Evolutionary conservation across 2,797 vertebrate species (phyloP).

Genomic region (Eulemur coronatus): DNA sequence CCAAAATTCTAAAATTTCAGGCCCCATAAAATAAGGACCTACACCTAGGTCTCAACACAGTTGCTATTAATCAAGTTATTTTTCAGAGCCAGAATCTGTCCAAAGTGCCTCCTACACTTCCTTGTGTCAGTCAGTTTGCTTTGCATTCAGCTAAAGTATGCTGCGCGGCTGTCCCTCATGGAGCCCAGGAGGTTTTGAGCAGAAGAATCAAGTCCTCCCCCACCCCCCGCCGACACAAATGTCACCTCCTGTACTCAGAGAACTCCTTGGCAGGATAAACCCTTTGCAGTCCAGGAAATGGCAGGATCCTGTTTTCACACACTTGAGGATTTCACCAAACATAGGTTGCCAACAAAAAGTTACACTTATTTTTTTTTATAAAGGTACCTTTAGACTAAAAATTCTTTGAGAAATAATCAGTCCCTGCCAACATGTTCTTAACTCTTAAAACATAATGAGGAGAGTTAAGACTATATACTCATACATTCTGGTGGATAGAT

Average conservation of each 20-base stretch:
- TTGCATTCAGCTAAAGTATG: neutral
- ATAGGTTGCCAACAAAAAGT: neutral
- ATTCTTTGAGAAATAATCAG: neutral
- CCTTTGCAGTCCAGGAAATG: fast-evolving
- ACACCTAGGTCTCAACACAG: neutral
- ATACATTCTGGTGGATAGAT: neutral
- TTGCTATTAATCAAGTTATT: neutral
- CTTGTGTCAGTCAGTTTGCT: neutral
- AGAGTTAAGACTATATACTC: no score
- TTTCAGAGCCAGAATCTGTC: neutral
- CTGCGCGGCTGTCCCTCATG: fast-evolving
- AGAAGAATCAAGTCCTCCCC: no score
- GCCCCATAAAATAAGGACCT: neutral
- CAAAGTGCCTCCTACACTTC: neutral
- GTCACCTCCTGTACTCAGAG: no score
- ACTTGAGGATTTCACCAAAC: neutral
- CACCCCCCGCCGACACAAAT: no score
- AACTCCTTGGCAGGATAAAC: neutral
- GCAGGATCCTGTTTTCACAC: neutral
- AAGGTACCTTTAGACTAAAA: neutral
- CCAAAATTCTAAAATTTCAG: neutral
- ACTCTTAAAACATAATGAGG: neutral
- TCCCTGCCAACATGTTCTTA: neutral
- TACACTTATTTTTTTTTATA: neutral
- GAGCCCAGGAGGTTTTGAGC: neutral